Percentiles rank a stretch among this genome's conserved stretches.
These are phyloP conservation scores for Monoplex corrugatus DNA, from an alignment of 2,888 invertebrate species.

Conservation along the genomic window DNA sequence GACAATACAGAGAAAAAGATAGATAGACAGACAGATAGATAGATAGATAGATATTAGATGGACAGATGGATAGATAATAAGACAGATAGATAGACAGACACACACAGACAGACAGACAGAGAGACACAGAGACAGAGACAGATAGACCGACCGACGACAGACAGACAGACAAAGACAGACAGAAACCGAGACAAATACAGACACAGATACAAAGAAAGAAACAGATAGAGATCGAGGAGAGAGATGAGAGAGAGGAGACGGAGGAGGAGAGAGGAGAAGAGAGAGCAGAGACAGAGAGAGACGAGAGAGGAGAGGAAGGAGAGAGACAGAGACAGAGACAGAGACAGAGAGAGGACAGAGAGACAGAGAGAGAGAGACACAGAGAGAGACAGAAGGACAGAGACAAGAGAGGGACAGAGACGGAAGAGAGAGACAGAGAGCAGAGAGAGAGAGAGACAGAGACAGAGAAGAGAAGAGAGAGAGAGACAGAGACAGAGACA, in stretches of 20 bases:
- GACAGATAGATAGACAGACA: too few species aligned
- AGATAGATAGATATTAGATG: too few species aligned
- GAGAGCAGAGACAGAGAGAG: not conserved
- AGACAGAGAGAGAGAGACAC: not conserved
- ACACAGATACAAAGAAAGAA: not conserved
- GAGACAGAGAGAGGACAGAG: not conserved
- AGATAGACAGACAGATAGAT: not conserved
- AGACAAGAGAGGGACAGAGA: not conserved
- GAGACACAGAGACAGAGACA: too few species aligned
- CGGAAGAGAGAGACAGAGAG: not conserved
- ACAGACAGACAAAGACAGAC: too few species aligned
- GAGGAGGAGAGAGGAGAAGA: not conserved
- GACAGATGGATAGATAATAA: too few species aligned
- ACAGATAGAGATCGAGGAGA: not conserved
- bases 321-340: not conserved
- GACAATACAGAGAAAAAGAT: not conserved
- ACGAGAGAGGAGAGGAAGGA: not conserved
- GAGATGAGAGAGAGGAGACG: not conserved
- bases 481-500: slow-evolving; percentile 9
- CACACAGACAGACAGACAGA: too few species aligned
- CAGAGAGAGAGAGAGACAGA: not conserved
- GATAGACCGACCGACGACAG: too few species aligned
- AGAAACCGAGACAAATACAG: too few species aligned
- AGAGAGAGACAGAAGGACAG: not conserved
- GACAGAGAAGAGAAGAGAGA: slow-evolving; percentile 17